phyloP scores from a whole-genome alignment of 2,797 vertebrate species.

The Arnoldichthys spilopterus region DNA sequence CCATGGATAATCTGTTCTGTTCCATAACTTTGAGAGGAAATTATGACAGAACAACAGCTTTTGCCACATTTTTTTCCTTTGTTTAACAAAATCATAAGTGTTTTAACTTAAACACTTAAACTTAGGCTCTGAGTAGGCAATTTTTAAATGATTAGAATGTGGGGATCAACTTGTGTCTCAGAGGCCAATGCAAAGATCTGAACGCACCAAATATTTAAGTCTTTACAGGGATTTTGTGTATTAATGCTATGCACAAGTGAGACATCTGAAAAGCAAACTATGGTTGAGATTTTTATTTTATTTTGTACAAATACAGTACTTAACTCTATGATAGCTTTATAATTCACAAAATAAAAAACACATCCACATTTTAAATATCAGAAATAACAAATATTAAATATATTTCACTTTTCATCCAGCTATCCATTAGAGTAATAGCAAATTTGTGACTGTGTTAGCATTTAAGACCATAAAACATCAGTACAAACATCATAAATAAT shows the following conservation, averaged over 20 bases:
- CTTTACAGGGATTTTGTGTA: no score
- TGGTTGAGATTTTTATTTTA: background rate
- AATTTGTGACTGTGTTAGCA: background rate
- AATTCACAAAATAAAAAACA: conserved; percentile 75
- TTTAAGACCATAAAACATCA: background rate
- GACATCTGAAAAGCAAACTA: background rate
- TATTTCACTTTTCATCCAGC: background rate
- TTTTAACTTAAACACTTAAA: no score
- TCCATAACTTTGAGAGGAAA: no score
- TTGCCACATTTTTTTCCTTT: background rate
- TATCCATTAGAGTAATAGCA: background rate
- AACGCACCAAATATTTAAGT: no score
- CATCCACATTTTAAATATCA: conserved; percentile 66
- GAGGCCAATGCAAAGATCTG: no score
- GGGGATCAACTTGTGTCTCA: no score
- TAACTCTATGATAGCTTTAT: conserved; percentile 53
- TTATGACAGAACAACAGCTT: background rate
- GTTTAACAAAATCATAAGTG: background rate
- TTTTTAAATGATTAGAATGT: no score
- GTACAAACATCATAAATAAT: conserved; percentile 85
- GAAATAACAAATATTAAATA: conserved; percentile 25
- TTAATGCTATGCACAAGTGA: background rate
- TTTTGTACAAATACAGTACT: conserved; percentile 50
- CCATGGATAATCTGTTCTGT: background rate
- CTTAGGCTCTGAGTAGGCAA: background rate